Evolutionary conservation across 1,140 invertebrate genomes (phyloP), one percentile per base, ranked within the genome.

Genomic region (Drosophila nannoptera): DNA sequence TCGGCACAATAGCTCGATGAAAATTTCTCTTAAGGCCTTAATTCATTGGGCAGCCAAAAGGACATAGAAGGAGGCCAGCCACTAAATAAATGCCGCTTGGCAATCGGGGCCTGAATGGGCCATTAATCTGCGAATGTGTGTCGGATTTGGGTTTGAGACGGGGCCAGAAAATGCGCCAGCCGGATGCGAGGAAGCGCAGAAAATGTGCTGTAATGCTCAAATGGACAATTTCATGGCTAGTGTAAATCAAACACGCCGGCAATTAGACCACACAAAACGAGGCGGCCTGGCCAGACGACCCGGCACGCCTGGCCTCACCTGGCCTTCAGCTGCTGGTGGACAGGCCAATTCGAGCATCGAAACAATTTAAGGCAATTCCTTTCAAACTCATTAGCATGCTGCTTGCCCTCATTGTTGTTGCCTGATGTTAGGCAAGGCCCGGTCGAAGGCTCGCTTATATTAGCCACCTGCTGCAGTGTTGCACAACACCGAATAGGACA

Each of bases 171-270:
- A 8, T 22, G 50, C 7, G 6, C 2, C 9, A 42, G 29, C n/a
- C 6, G 9, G 6, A 53, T 14, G 2, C 12, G 31, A 52, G 35
- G 48, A 82, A 69, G 74, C 65, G 64, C 61, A 75, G 46, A 63
- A 65, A 84, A 82, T 82, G 74, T 66, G 22, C 54, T 59, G 74
- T 68, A 75, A 82, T 78, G 61, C 72, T 75, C 45, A 73, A 83
- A 84, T 78, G 69, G 75, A 80, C 80, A 78, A 84, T 82, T 82
- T 83, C 78, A 78, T 75, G 78, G 78, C 68, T 73, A 78, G 80
- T 84, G 78, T 82, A 82, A 82, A 82, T 82, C 78, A 82, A 82
- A 82, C 68, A 78, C 72, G 82, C 80, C 78, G 75, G 78, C 78
- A 82, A 82, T 82, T 82, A 82, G 80, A 62, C 22, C 54, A 56